Conservation (phyloP, 2,113 vertebrate genomes). For the Hemicordylus capensis region DNA sequence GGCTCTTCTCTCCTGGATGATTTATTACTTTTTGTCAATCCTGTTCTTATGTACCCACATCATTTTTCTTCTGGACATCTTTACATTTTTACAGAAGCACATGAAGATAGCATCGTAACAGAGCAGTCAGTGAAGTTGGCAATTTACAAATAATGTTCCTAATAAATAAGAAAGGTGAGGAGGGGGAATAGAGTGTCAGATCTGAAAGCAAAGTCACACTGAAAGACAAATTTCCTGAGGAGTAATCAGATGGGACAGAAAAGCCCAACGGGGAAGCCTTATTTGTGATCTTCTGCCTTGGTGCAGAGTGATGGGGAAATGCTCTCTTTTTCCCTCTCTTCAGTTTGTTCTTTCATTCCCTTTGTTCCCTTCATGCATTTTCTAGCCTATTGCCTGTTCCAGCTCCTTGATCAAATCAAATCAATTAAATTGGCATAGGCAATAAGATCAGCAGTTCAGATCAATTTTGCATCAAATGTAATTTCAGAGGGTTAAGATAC, state of each 20-base stretch:
- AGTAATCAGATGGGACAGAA: conserved; percentile 58
- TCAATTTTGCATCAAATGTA: conserved; percentile 49
- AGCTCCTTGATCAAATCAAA: conserved; percentile 52
- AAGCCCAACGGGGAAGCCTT: conserved; percentile 6
- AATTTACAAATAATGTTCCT: conserved; percentile 75
- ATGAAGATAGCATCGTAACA: conserved; percentile 69
- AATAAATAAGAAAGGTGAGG: conserved; percentile 69
- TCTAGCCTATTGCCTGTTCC: conserved; percentile 33
- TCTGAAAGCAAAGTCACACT: conserved; percentile 22
- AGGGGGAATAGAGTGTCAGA: conserved; percentile 59
- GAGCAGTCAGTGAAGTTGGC: conserved; percentile 68
- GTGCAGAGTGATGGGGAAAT: conserved; percentile 40
- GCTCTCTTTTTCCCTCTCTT: conserved; percentile 39
- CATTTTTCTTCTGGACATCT: conserved; percentile 79
- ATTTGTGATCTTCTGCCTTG: conserved; percentile 39
- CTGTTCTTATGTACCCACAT: conserved; percentile 75
- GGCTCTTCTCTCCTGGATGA: conserved; percentile 73
- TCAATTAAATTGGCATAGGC: conserved; percentile 56
- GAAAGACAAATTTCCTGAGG: conserved; percentile 70
- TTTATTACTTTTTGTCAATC: conserved; percentile 81
- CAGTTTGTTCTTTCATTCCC: conserved; percentile 55
- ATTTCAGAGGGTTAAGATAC: background rate
- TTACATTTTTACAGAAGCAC: conserved; percentile 75
- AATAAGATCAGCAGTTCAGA: conserved; percentile 55
- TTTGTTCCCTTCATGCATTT: conserved; percentile 61